Evolutionary conservation across 2,113 vertebrate genomes (phyloP).

Genomic region (Tricholaema leucomelas): DNA sequence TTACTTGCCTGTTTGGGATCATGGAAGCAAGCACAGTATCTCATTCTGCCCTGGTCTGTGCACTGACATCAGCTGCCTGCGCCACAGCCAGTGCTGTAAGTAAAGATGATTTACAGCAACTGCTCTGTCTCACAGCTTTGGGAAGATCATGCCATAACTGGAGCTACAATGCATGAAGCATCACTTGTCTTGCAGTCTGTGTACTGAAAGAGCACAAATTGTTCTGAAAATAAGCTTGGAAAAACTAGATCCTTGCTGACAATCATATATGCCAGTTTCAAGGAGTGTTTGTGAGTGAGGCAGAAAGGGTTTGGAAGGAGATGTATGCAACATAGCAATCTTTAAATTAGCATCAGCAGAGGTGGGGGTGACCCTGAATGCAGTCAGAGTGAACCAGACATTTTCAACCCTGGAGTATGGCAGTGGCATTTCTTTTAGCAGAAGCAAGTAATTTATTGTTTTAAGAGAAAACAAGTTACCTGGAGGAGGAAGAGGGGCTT

Average conservation of each 20-base stretch:
- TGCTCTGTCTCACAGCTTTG: not conserved
- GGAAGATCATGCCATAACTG: not conserved
- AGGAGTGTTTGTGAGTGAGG: not conserved
- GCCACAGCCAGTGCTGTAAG: not conserved
- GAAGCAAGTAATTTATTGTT: not conserved
- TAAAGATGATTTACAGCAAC: not conserved
- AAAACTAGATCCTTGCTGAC: not conserved
- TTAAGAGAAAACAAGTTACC: not conserved
- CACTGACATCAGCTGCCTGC: not conserved
- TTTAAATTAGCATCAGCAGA: not conserved
- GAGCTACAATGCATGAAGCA: not conserved
- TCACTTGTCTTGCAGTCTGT: not conserved
- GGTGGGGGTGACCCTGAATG: rapidly evolving
- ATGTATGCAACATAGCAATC: not conserved
- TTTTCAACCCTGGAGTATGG: not conserved
- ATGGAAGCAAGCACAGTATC: not conserved
- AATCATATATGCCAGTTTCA: not conserved
- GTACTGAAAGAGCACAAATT: constrained; percentile 9
- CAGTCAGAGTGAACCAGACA: not conserved
- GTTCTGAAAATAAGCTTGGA: constrained; percentile 7
- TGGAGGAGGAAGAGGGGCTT: not conserved
- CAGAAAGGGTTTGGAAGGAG: not conserved
- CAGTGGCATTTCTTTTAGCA: not conserved
- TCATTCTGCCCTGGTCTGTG: not conserved
- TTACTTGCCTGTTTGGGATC: not conserved